Conservation (phyloP, 2,113 vertebrate species). For the Menura novaehollandiae region DNA sequence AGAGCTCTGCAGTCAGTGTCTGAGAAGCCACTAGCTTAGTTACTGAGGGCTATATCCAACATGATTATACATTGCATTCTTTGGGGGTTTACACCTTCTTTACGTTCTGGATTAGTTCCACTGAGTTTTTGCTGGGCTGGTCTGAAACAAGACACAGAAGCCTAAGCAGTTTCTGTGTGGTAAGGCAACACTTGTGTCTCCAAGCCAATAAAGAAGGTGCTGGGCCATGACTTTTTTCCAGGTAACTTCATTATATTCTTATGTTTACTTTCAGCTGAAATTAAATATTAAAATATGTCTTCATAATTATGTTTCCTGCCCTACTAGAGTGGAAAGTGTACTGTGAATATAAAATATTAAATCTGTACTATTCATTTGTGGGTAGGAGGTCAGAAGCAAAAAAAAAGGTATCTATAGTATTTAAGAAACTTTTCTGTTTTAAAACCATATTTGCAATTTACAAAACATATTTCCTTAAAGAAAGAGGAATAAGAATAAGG, state of each 20-base stretch:
- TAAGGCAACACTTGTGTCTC: neutral
- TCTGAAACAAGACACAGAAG: neutral
- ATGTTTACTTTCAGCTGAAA: neutral
- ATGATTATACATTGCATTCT: neutral
- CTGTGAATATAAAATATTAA: constrained; percentile 13
- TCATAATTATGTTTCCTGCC: neutral
- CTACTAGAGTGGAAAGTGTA: neutral
- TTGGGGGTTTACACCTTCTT: neutral
- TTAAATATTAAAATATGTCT: constrained; percentile 32
- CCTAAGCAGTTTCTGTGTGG: neutral
- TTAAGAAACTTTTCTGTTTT: neutral
- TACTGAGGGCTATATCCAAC: neutral
- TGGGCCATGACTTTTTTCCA: neutral
- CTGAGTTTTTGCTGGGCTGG: neutral
- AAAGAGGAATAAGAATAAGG: no score
- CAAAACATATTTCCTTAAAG: neutral
- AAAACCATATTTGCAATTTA: neutral
- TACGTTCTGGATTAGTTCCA: neutral
- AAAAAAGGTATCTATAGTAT: neutral
- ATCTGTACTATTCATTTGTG: neutral
- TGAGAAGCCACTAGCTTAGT: neutral
- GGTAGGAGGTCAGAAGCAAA: neutral
- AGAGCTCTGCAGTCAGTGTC: neutral
- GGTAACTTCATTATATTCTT: neutral
- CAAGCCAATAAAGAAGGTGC: neutral